Evolutionary conservation across 2,888 invertebrate species (phyloP).

Genomic region (Melanophora roralis): DNA sequence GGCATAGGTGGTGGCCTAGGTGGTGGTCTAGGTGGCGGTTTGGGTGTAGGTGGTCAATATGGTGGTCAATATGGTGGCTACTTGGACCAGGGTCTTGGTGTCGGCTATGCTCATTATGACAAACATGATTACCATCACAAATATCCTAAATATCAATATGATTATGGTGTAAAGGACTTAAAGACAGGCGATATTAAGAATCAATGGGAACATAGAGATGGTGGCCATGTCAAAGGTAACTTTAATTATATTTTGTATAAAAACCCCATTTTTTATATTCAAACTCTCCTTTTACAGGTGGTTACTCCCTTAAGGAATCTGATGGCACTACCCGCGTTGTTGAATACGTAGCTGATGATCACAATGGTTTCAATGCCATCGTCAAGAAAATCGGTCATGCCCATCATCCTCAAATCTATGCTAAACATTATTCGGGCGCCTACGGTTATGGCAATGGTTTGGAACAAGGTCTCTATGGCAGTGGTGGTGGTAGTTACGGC

Average conservation of each 20-base stretch:
- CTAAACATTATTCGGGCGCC: conserved; percentile 66
- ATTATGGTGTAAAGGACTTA: conserved; percentile 78
- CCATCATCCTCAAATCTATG: conserved; percentile 70
- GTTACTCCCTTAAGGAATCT: conserved; percentile 78
- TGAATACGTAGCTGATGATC: conserved; percentile 78
- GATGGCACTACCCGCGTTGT: conserved; percentile 79
- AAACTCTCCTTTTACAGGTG: conserved; percentile 63
- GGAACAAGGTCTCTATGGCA: conserved; percentile 60
- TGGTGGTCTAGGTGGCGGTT: conserved; percentile 50
- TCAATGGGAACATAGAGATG: conserved; percentile 79
- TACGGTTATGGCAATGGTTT: conserved; percentile 62
- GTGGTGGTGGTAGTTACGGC: conserved; percentile 68
- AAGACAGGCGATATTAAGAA: conserved; percentile 78
- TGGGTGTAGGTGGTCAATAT: conserved; percentile 42
- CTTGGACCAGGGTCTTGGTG: conserved; percentile 63
- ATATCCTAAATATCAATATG: conserved; percentile 77
- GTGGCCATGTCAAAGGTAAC: conserved; percentile 78
- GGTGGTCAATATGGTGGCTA: conserved; percentile 48
- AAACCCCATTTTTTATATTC: too few relatives aligned
- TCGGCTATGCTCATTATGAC: conserved; percentile 66
- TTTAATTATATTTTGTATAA: not conserved
- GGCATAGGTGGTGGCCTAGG: too few relatives aligned
- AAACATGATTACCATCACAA: conserved; percentile 76
- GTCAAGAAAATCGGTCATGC: conserved; percentile 78
- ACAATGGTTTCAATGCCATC: conserved; percentile 78